Base-by-base conservation (phyloP, 2,113 vertebrate species). In the Morone chrysops region DNA sequence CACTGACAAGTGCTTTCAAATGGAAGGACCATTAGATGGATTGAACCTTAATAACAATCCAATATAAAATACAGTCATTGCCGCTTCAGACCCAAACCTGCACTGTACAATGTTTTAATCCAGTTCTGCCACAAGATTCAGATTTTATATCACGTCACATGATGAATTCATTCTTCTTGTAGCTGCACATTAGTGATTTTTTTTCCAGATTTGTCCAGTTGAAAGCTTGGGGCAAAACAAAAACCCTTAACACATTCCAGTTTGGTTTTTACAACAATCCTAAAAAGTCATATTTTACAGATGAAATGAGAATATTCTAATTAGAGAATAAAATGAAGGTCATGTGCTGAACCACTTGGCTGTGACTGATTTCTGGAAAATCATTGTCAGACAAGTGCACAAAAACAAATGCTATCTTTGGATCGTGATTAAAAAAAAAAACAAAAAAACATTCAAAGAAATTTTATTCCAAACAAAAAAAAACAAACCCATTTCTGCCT, bases 381-480 rank as follows among this genome's bases (percentile, higher is more conserved):
- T 66, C 22, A 57, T 9, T 36, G 13, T 54, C 82, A 67, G 16
- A 75, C n/a, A 45, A 78, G 43, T 5, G 22, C 77, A 8, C n/a
- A 38, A 50, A 73, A 87, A 84, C 61, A 75, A 82, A 84, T 16
- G 47, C 67, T 57, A 88, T 94, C 93, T 94, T 94, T 93, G 93
- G 91, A 93, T 82, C 79, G 72, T 73, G 14, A 85, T 82, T 82
- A 50, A 51, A 84, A 83, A 74, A 84, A 61, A 73, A 63, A 47
- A 62, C 70, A 70, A 75, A 18, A 60, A 51, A 47, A 80, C 9
- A 59, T 65, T 41, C 38, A 61, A 76, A 69, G 2, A 75, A 47
- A 72, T 47, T 54, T 57, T 51, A 57, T 61, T 75, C 51, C 57
- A 79, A 82, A 86, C 91, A 89, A 31, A 25, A 25, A 25, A 73